Evolutionary conservation across 1,140 invertebrate genomes (phyloP).

Genomic region (Drosophila nigromelanica): DNA sequence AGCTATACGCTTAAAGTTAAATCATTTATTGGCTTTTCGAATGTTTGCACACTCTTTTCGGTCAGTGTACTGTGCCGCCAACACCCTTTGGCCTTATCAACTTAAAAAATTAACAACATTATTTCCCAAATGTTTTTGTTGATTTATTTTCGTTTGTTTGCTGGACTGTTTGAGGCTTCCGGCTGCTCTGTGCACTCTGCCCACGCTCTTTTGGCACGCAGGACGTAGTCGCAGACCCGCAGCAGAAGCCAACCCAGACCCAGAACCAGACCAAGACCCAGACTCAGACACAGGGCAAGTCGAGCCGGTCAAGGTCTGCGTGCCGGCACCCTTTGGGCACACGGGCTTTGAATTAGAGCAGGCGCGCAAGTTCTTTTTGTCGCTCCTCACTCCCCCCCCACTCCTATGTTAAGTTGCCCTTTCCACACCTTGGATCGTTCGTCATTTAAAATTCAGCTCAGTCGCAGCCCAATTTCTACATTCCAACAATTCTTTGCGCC

Average conservation of each 20-base stretch:
- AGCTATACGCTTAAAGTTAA: too few relatives aligned
- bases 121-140: conserved; percentile 68
- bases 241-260: conserved; percentile 12
- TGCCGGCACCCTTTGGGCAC: conserved; percentile 20
- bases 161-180: conserved; percentile 40
- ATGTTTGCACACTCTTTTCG: background rate
- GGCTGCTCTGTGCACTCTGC: background rate
- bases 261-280: background rate
- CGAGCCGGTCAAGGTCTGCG: conserved; percentile 42
- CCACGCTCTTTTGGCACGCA: conserved; percentile 25
- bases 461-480: conserved; percentile 71
- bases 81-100: conserved; percentile 61
- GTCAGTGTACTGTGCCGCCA: background rate
- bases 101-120: conserved; percentile 81
- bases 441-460: conserved; percentile 79
- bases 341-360: conserved; percentile 40
- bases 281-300: background rate
- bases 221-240: conserved; percentile 18
- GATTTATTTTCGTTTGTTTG: conserved; percentile 49
- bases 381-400: background rate
- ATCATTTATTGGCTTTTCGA: too few relatives aligned
- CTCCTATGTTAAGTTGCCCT: background rate
- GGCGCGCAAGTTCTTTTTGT: conserved; percentile 13
- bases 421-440: conserved; percentile 11
- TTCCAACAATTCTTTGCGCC: conserved; percentile 71